Evolutionary conservation across 2,888 invertebrate species (phyloP).

Genomic region (Epinotia nisella): DNA sequence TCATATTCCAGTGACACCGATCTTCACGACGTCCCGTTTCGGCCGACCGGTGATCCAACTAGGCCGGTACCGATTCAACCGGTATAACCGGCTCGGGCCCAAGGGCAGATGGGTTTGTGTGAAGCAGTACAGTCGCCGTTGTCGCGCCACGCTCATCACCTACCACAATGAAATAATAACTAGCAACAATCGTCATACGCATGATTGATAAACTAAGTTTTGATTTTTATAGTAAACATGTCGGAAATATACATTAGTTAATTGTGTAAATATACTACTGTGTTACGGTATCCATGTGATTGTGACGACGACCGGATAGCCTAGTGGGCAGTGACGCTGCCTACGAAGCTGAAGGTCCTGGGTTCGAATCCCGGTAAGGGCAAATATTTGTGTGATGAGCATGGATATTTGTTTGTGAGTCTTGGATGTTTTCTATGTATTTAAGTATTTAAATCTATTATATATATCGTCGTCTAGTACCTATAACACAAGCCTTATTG

Average conservation of each 20-base stretch:
- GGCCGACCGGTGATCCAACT: slow-evolving; percentile 16
- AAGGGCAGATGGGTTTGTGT: slow-evolving; percentile 14
- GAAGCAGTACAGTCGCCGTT: neutral
- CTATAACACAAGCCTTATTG: too few species aligned
- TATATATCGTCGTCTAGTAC: too few species aligned
- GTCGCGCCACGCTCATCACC: neutral
- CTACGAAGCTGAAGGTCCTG: too few species aligned
- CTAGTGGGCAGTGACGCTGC: too few species aligned
- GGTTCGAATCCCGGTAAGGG: too few species aligned
- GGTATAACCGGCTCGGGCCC: neutral
- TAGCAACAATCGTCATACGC: neutral
- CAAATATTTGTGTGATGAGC: too few species aligned
- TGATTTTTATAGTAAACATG: neutral
- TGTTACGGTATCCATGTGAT: neutral
- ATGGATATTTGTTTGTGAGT: too few species aligned
- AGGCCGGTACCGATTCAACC: slow-evolving; percentile 14
- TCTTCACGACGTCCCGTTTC: slow-evolving; percentile 6
- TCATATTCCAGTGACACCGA: neutral
- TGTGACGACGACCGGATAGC: too few species aligned
- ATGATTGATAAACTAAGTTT: neutral
- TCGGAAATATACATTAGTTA: neutral
- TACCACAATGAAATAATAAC: neutral
- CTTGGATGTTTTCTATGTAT: too few species aligned
- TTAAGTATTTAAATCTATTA: too few species aligned
- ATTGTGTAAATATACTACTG: neutral